Conservation (phyloP, 2,113 vertebrate species). For the Sylvia atricapilla region DNA sequence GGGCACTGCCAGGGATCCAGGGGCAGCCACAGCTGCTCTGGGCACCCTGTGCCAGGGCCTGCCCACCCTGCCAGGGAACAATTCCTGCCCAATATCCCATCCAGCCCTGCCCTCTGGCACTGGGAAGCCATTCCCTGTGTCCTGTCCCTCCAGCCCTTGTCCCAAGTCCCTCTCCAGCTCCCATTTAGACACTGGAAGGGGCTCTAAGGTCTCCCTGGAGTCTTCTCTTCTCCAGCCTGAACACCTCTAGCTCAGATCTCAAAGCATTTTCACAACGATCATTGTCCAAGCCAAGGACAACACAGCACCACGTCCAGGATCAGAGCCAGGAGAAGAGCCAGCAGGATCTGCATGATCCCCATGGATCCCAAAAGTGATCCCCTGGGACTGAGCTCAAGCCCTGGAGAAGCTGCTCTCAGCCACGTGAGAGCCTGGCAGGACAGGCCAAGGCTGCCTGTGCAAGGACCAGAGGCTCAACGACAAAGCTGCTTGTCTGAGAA, state of each 20-base stretch:
- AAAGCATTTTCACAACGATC: background rate
- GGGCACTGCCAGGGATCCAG: background rate
- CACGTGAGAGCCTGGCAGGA: background rate
- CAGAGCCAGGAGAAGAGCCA: background rate
- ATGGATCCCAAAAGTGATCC: rapidly evolving
- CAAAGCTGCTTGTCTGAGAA: slow-evolving; percentile 16
- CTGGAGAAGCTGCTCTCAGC: background rate
- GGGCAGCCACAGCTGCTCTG: background rate
- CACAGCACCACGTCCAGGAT: background rate
- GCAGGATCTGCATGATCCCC: background rate
- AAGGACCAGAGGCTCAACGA: slow-evolving; percentile 14
- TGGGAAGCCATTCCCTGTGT: background rate
- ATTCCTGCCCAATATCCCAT: background rate
- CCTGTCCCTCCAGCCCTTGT: background rate
- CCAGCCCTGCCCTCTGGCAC: background rate
- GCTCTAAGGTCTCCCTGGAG: background rate
- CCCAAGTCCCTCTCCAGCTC: background rate
- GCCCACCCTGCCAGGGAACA: rapidly evolving
- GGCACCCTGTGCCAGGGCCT: background rate
- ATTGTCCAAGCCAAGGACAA: background rate
- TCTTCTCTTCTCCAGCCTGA: background rate
- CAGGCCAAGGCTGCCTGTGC: background rate
- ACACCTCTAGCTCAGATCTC: background rate
- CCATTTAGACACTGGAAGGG: background rate
- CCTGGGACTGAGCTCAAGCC: background rate